These are phyloP conservation scores for Eupithecia vulgata DNA, from an alignment of 2,888 invertebrate species.

Conservation along the genomic window DNA sequence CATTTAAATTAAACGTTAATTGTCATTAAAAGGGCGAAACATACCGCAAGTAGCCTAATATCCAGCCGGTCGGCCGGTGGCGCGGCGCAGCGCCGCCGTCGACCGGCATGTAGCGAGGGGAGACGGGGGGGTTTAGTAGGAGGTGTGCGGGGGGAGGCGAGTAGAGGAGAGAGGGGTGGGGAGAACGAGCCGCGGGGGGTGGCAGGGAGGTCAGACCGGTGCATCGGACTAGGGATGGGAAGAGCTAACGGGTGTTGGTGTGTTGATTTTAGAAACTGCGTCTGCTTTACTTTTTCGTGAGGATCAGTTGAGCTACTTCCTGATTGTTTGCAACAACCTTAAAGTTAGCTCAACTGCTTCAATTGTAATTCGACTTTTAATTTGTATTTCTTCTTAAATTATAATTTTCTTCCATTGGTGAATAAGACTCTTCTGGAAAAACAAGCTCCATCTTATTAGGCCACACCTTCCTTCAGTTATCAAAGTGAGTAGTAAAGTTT, in stretches of 20 bases:
- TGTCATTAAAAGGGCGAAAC: background rate
- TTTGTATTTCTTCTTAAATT: background rate
- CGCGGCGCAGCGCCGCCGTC: background rate
- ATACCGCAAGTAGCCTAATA: background rate
- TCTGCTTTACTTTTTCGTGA: background rate
- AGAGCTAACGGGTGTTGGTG: background rate
- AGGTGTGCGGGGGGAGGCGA: slow-evolving; percentile 8
- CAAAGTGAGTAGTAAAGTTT: background rate
- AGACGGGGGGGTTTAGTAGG: background rate
- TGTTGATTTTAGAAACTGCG: background rate
- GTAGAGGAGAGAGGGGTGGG: slow-evolving; percentile 31
- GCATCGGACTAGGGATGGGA: slow-evolving; percentile 61
- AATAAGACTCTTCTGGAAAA: background rate
- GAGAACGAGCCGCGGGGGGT: slow-evolving; percentile 50
- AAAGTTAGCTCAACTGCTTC: background rate
- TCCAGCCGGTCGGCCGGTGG: background rate
- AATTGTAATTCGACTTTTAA: background rate
- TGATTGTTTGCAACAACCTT: background rate
- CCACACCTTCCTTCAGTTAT: background rate
- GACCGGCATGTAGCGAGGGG: background rate
- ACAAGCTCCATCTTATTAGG: background rate
- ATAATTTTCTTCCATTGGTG: background rate
- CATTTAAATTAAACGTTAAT: background rate
- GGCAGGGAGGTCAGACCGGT: slow-evolving; percentile 71
- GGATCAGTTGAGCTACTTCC: too few relatives aligned